phyloP scores from a whole-genome alignment of 2,797 vertebrate species.

The Cyprinodon diabolis region DNA sequence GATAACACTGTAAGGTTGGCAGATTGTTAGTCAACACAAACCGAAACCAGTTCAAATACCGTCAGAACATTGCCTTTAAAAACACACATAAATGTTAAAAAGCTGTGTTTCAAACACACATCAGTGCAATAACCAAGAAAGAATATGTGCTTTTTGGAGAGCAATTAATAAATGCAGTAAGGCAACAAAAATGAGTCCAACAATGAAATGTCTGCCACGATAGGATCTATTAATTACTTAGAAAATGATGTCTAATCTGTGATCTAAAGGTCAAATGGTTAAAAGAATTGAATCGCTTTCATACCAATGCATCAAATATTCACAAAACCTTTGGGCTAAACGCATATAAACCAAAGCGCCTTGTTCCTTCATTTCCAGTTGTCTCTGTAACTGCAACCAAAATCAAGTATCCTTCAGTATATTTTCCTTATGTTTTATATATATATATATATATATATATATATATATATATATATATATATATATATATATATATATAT shows the following conservation, averaged over 20 bases:
- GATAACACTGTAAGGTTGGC: conserved; percentile 41
- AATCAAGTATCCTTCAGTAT: too few species aligned
- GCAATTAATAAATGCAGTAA: conserved; percentile 46
- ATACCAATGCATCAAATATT: background rate
- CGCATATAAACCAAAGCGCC: background rate
- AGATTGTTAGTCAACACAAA: conserved; percentile 34
- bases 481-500: too few species aligned
- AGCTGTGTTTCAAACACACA: conserved; percentile 42
- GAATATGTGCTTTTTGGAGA: conserved; percentile 19
- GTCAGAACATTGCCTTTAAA: conserved; percentile 20
- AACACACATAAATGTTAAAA: conserved; percentile 30
- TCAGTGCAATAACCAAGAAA: conserved; percentile 1
- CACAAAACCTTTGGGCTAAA: background rate
- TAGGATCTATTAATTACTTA: background rate
- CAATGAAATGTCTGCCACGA: conserved; percentile 33
- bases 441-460: too few species aligned
- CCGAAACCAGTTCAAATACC: conserved; percentile 25
- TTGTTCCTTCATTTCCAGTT: background rate
- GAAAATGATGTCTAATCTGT: background rate
- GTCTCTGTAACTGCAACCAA: too few species aligned
- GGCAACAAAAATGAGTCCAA: conserved; percentile 45
- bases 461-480: too few species aligned
- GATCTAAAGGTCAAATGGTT: background rate
- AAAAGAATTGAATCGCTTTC: too few species aligned
- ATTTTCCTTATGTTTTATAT: too few species aligned